Percentiles rank a stretch among this genome's conserved stretches.
Conservation (phyloP, 1,140 invertebrate genomes). For the Rhizoglyphus robini region DNA sequence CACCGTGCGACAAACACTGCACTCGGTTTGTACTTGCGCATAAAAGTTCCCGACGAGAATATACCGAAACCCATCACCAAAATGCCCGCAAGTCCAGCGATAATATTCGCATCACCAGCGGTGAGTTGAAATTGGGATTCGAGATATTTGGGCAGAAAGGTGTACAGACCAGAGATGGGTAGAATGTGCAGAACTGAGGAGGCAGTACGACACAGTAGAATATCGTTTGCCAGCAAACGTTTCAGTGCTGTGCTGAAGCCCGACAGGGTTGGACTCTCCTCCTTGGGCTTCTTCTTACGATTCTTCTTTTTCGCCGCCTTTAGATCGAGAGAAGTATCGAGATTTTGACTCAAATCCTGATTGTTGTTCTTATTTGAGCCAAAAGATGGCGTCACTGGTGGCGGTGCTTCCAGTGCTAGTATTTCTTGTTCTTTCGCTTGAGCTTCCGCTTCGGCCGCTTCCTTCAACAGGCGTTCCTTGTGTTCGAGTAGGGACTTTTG, state of each 20-base stretch:
- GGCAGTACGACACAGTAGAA: conserved; percentile 73
- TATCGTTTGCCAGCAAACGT: conserved; percentile 69
- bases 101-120: conserved; percentile 72
- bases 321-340: neutral
- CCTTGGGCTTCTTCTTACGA: neutral
- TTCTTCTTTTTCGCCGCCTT: neutral
- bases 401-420: neutral
- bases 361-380: conserved; percentile 11
- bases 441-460: neutral
- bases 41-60: conserved; percentile 68
- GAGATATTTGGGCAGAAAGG: conserved; percentile 82
- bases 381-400: neutral
- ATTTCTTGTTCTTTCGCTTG: neutral
- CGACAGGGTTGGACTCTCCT: conserved; percentile 28
- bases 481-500: conserved; percentile 16
- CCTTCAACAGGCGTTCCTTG: neutral
- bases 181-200: conserved; percentile 74
- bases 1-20: conserved; percentile 71
- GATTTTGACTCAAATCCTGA: neutral
- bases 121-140: conserved; percentile 78
- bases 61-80: conserved; percentile 81
- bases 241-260: conserved; percentile 77
- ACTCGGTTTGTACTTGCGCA: conserved; percentile 63
- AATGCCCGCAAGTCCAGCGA: conserved; percentile 77
- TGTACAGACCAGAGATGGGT: conserved; percentile 77